Evolutionary conservation across 2,797 vertebrate genomes (phyloP), one percentile per base, ranked within the genome.

Genomic region (Phyllotis vaccarum): DNA sequence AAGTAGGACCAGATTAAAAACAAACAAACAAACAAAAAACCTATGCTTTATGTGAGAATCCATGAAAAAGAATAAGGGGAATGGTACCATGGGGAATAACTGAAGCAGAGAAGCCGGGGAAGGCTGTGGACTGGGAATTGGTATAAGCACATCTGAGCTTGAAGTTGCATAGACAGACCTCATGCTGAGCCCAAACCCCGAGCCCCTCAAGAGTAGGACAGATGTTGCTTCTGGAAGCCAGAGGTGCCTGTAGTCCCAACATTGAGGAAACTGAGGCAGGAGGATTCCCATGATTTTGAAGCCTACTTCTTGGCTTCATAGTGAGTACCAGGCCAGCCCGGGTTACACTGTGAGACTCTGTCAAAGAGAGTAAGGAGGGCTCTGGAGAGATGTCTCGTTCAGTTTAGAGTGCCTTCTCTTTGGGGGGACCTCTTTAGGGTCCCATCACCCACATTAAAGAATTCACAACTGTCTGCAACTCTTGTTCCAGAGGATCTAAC

Each of bases 51-150:
- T 34, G 29, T 6, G 54, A 72, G 64, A 70, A 62, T 49, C 24
- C 46, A 62, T 7, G 3, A 37, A 13, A 43, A 82, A 46, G 68
- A 76, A 40, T 17, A 31, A n/a, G 17, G 2, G 60, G 46, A 12
- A 6, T 8, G 6, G 40, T 10, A 7, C 10, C 5, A 8, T 13
- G 12, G 60, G 46, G 74, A 27, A 40, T 7, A 43, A 5, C 29
- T 0, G 13, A 31, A 49, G n/a, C 43, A 31, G 86, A 60, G 34
- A 6, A n/a, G 5, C 0, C 0, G n/a, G 21, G 78, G 34, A 21
- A 31, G 10, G 75, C 43, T 22, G 34, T 0, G 5, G 6, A 5
- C 46, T 24, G 27, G 24, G 24, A 40, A 19, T 37, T 43, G 54
- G 22, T 46, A 52, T 10, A 49, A 12, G 34, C 70, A 17, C 60